Evolutionary conservation across 2,113 vertebrate genomes (phyloP), one percentile per base, ranked within the genome.

Genomic region (Talpa occidentalis): DNA sequence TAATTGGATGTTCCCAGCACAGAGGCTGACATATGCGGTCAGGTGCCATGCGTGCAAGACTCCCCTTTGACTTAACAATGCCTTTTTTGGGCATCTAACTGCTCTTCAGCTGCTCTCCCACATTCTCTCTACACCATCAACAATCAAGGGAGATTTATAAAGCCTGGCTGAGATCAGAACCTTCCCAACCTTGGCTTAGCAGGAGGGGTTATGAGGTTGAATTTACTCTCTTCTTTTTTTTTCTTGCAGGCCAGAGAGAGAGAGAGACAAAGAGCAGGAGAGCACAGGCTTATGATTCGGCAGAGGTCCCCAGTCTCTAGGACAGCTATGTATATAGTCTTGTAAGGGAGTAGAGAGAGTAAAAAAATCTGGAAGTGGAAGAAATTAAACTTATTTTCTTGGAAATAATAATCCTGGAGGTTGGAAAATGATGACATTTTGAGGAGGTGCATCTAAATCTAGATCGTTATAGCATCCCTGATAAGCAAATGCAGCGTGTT

Each of bases 81-180:
- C 99, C 98, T 98, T 99, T 98, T 99, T 99, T 88, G 98, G 99
- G 91, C 98, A 99, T 97, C 91, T 66, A 97, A 95, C 94, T 97
- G 96, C 91, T 95, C 66, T 64, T 84, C 2, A 7, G 16, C 52
- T 93, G 85, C 67, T 80, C 80, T 26, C 91, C 86, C 52, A 82
- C 64, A 91, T 54, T 62, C 64, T 70, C 91, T 92, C 97, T 88
- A 85, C n/a, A 30, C 11, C 35, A 35, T 82, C 94, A 97, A 95
- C 97, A 93, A 73, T 64, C 81, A 78, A 32, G 82, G 32, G 81
- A 97, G 97, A 97, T 66, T 94, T 98, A 98, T 88, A 94, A 97
- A 35, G 93, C 91, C 94, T 90, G 92, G 91, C 97, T 97, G 95
- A 94, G 66, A 94, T 82, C 93, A 91, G 88, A 95, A 93, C 81